A percentile compares a stretch with the other conserved stretches of the same genome.
Evolutionary conservation across 2,888 invertebrate genomes (phyloP).

Genomic region (Hipparchia sbordonii): DNA sequence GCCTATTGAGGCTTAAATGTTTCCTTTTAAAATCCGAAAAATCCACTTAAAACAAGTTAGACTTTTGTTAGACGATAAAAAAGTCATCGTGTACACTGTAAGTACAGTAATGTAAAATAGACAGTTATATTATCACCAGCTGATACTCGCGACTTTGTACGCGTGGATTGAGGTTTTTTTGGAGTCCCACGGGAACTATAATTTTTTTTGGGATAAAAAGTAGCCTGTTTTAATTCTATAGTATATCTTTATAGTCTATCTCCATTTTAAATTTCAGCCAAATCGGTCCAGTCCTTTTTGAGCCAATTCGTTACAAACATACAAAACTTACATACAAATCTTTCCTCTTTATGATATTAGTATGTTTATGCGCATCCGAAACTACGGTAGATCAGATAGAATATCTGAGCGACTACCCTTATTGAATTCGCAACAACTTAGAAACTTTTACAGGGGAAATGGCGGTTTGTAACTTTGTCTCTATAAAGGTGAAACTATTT

Average conservation of each 20-base stretch:
- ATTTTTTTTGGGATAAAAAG: no score
- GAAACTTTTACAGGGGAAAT: constrained; percentile 42
- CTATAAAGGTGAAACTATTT: constrained; percentile 44
- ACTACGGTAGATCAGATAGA: not conserved
- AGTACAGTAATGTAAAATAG: no score
- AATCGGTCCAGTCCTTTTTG: not conserved
- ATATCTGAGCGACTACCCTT: constrained; percentile 27
- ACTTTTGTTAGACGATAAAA: no score
- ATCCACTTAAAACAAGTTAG: no score
- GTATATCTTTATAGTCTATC: no score
- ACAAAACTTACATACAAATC: no score
- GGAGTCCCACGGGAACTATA: no score
- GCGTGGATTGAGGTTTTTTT: not conserved
- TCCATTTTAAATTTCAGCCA: not conserved
- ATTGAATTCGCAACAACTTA: constrained; percentile 42
- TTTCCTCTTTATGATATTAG: no score
- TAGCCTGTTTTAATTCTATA: no score
- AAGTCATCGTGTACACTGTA: no score
- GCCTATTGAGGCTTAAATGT: no score
- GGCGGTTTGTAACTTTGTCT: constrained; percentile 38
- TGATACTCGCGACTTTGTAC: not conserved
- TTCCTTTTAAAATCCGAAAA: no score
- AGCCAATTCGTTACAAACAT: not conserved
- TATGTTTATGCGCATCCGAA: not conserved
- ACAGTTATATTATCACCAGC: not conserved